Evolutionary conservation across 2,888 invertebrate species (phyloP), one percentile per base, ranked within the genome.

Genomic region (Xylota sylvarum): DNA sequence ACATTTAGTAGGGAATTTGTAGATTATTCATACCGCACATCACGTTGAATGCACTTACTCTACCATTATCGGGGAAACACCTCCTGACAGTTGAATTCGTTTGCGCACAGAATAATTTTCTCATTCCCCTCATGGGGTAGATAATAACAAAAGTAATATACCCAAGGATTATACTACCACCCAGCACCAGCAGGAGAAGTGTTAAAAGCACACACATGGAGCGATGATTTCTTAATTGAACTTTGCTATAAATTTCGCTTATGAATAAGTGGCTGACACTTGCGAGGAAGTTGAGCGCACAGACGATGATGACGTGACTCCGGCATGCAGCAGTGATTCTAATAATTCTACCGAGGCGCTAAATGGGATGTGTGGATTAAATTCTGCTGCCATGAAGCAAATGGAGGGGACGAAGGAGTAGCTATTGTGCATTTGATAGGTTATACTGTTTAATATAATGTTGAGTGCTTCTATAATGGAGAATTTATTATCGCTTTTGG

Each of bases 151-250:
- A 43, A 43, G 43, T 43, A 43, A 43, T 43, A 43, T 43, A 5
- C 14, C 17, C 65, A 14, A 52, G 70, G 81, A 81, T 52, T 58
- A 46, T 50, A 82, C 70, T 50, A 69, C 12, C 48, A 78, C n/a
- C n/a, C n/a, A n/a, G n/a, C 56, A 17, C 2, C 23, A 23, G 27
- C 17, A 17, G 62, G 40, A 23, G 19, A 55, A 85, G 85, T 87
- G 78, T 83, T 72, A 87, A 86, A 88, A 88, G 88, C 79, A 83
- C 82, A 86, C 82, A 78, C 77, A 88, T 88, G 87, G 76, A 85
- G 89, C 88, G 89, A 88, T 89, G 89, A 89, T 89, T 89, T 88
- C 89, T 89, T 89, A 89, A 89, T 89, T 89, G 89, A 89, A 88
- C 82, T 81, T 85, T 87, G 88, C 88, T 86, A 88, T 88, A 88